phyloP scores from a whole-genome alignment of 2,888 invertebrate species.

The Macaria liturata region DNA sequence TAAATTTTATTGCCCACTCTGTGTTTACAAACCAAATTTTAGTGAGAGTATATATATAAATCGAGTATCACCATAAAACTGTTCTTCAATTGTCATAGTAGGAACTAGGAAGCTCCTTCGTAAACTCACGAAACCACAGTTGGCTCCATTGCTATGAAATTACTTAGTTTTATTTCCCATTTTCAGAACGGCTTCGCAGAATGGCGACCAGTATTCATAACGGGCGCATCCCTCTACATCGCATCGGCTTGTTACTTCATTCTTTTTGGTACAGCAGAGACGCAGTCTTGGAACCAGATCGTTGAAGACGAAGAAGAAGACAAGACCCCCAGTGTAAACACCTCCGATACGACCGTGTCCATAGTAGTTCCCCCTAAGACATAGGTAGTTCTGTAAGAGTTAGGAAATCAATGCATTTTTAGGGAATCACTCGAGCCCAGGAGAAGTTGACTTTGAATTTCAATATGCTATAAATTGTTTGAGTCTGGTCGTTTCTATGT shows the following conservation, averaged over 20 bases:
- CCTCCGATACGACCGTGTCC: conserved; percentile 51
- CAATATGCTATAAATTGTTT: too few species aligned
- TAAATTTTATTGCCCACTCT: too few species aligned
- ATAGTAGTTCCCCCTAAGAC: conserved; percentile 68
- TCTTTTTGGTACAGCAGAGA: conserved; percentile 87
- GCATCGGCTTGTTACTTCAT: conserved; percentile 87
- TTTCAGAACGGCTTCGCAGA: conserved; percentile 89
- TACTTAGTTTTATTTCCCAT: conserved; percentile 8
- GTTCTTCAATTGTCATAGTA: too few species aligned
- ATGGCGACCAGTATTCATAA: conserved; percentile 89
- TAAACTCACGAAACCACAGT: too few species aligned
- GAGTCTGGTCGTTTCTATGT: too few species aligned
- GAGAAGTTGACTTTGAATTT: conserved; percentile 15
- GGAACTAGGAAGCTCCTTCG: too few species aligned
- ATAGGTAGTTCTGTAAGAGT: conserved; percentile 36
- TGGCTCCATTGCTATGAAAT: not conserved
- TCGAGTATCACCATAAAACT: too few species aligned
- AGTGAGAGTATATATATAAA: too few species aligned
- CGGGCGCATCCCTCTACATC: conserved; percentile 88
- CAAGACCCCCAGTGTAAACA: conserved; percentile 54
- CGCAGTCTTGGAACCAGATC: conserved; percentile 88
- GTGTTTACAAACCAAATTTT: too few species aligned
- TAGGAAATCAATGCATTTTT: conserved; percentile 25
- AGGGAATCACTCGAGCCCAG: conserved; percentile 27
- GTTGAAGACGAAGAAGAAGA: conserved; percentile 56